These are phyloP conservation scores for Cuculus canorus DNA, from an alignment of 2,797 vertebrate species.

Conservation along the genomic window DNA sequence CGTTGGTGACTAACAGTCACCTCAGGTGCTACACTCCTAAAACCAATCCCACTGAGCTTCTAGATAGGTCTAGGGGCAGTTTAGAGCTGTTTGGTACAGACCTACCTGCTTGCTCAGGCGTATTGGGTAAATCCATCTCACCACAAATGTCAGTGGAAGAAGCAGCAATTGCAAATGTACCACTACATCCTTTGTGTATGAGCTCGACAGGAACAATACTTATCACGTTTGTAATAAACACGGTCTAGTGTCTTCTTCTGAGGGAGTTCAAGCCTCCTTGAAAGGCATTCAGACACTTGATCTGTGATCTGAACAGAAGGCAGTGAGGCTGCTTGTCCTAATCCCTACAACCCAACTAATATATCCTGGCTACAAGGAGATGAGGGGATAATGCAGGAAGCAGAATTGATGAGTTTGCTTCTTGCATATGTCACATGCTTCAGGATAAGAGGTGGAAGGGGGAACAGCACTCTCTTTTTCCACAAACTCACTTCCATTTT, in stretches of 20 bases:
- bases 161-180: background rate
- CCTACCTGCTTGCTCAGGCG: background rate
- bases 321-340: background rate
- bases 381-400: background rate
- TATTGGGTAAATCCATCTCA: background rate
- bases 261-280: background rate
- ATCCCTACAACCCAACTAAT: background rate
- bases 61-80: background rate
- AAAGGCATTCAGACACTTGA: background rate
- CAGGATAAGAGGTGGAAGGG: background rate
- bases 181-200: background rate
- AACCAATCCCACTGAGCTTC: background rate
- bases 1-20: background rate
- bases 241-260: background rate
- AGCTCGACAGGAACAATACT: background rate
- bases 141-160: background rate
- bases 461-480: background rate
- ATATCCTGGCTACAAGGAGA: background rate
- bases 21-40: background rate
- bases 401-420: background rate
- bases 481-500: background rate
- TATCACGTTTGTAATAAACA: background rate
- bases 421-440: background rate
- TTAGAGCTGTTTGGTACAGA: background rate
- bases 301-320: background rate